phyloP scores from a whole-genome alignment of 37 sponge, comb jelly and placozoan genomes.

The Aphrocallistes beatrix region DNA sequence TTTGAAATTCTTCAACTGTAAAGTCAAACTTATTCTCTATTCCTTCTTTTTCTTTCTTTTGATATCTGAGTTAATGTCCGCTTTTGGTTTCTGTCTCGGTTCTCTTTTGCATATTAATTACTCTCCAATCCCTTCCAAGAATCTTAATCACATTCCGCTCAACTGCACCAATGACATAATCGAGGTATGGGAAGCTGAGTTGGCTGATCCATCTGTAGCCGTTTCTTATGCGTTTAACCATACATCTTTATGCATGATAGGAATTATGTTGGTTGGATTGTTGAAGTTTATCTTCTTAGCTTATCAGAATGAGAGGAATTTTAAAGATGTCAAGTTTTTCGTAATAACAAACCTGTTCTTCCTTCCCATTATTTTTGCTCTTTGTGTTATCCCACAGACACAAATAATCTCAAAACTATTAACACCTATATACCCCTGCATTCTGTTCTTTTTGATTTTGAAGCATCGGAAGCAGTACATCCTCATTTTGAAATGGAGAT shows the following conservation, averaged over 20 bases:
- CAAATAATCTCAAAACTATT: neutral
- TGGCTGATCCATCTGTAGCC: neutral
- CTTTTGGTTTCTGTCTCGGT: neutral
- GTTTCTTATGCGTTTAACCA: neutral
- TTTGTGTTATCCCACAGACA: neutral
- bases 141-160: neutral
- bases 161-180: neutral
- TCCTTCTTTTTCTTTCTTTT: neutral
- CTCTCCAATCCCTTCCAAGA: neutral
- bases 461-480: neutral
- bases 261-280: neutral
- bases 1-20: neutral
- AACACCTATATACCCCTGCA: neutral
- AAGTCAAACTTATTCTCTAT: neutral
- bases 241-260: neutral
- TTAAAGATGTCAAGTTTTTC: neutral
- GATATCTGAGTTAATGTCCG: neutral
- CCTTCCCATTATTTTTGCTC: neutral
- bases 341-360: neutral
- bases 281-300: neutral
- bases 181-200: conserved; percentile 4
- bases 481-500: neutral
- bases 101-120: neutral
- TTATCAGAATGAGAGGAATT: neutral
- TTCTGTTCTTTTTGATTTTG: neutral